Percentiles rank a stretch among this genome's conserved stretches.
Conservation (phyloP, 2,797 vertebrate genomes). For the Capromys pilorides region DNA sequence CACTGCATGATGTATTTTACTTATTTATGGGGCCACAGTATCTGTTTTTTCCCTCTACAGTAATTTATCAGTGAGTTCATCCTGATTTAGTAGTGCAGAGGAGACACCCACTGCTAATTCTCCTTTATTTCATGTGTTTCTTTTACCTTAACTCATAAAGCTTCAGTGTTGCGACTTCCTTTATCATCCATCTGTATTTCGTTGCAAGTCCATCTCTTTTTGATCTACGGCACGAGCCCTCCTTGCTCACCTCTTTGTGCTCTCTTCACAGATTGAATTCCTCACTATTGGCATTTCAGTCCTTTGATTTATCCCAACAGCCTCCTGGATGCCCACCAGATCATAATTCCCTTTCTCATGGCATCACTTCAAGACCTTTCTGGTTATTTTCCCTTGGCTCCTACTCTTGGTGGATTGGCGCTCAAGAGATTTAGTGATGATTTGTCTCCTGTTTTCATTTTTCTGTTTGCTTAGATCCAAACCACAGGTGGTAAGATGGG, state of each 20-base stretch:
- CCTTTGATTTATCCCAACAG: conserved; percentile 72
- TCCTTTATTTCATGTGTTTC: conserved; percentile 70
- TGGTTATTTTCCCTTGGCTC: conserved; percentile 70
- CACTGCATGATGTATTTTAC: conserved; percentile 52
- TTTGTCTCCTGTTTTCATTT: conserved; percentile 56
- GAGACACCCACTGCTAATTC: conserved; percentile 66
- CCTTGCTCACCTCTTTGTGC: conserved; percentile 56
- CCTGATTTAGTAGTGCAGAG: conserved; percentile 60
- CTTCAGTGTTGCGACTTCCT: neutral
- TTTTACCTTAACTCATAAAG: conserved; percentile 68
- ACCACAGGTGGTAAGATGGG: conserved; percentile 41
- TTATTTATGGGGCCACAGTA: conserved; percentile 61
- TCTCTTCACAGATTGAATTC: conserved; percentile 58
- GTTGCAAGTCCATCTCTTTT: neutral
- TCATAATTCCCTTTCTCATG: conserved; percentile 63
- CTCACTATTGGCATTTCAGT: conserved; percentile 67
- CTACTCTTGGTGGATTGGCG: conserved; percentile 31
- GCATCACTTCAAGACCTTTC: conserved; percentile 63
- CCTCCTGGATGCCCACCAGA: conserved; percentile 41
- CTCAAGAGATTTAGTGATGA: conserved; percentile 55
- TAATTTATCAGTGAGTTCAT: conserved; percentile 63
- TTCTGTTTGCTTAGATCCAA: conserved; percentile 64
- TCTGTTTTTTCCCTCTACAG: conserved; percentile 39
- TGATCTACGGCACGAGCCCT: conserved; percentile 30
- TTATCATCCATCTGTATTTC: conserved; percentile 65